phyloP scores from a whole-genome alignment of 2,797 vertebrate genomes.

The Australoheros facetus region DNA sequence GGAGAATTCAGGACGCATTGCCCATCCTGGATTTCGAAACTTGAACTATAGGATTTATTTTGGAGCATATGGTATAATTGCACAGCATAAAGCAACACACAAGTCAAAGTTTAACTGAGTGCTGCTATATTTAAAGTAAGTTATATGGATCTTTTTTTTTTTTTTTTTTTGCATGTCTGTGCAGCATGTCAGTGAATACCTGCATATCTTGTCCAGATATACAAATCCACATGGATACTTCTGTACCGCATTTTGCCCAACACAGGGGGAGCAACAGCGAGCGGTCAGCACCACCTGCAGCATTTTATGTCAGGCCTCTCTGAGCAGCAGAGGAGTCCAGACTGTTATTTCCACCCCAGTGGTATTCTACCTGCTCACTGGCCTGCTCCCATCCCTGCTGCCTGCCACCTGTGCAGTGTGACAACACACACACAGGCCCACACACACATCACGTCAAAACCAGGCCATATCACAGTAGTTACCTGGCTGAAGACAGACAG shows the following conservation, averaged over 20 bases:
- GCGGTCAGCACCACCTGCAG: constrained; percentile 46
- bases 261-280: constrained; percentile 45
- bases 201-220: background rate
- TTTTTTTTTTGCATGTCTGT: background rate
- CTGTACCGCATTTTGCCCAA: constrained; percentile 26
- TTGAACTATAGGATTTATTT: background rate
- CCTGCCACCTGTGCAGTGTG: constrained; percentile 62
- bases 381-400: constrained; percentile 63
- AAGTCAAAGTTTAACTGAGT: background rate
- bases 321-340: constrained; percentile 51
- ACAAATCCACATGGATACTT: constrained; percentile 17
- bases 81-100: background rate
- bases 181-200: background rate
- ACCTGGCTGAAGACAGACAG: constrained; percentile 36
- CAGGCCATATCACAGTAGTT: constrained; percentile 66
- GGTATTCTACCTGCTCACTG: constrained; percentile 65
- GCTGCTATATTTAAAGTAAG: background rate
- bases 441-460: constrained; percentile 45
- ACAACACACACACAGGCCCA: constrained; percentile 1
- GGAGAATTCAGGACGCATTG: background rate
- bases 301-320: constrained; percentile 57
- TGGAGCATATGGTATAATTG: background rate
- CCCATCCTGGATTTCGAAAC: background rate
- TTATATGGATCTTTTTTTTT: background rate
- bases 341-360: constrained; percentile 69